Evolutionary conservation across 2,797 vertebrate species (phyloP).

Genomic region (Sebastolobus altivelis): DNA sequence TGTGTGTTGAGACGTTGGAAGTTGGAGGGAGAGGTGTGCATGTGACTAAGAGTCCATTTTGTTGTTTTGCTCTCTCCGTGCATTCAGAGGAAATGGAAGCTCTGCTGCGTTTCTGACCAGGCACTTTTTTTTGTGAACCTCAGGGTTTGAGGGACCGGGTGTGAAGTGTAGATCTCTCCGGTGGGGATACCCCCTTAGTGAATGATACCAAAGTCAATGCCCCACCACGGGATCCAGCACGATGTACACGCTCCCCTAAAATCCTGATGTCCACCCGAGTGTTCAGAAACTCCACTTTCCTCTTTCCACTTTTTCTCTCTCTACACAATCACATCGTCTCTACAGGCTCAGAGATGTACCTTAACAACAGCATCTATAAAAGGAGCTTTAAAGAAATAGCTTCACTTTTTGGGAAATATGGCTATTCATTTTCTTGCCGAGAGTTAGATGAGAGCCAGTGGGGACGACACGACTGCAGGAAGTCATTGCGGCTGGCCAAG

Average conservation of each 20-base stretch:
- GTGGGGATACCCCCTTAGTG: slow-evolving; percentile 81
- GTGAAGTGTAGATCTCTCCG: slow-evolving; percentile 54
- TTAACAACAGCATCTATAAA: background rate
- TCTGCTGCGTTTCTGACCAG: slow-evolving; percentile 18
- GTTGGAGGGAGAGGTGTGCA: slow-evolving; percentile 41
- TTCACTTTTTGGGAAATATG: background rate
- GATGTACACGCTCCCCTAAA: slow-evolving; percentile 44
- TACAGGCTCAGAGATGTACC: background rate
- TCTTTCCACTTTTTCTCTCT: slow-evolving; percentile 12
- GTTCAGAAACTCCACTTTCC: slow-evolving; percentile 39
- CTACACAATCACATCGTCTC: slow-evolving; percentile 27
- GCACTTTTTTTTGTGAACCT: slow-evolving; percentile 22
- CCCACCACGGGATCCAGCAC: slow-evolving; percentile 60
- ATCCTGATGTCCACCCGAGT: slow-evolving; percentile 42
- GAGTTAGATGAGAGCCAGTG: background rate
- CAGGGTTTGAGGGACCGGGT: slow-evolving; percentile 49
- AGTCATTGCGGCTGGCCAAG: background rate
- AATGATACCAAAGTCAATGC: slow-evolving; percentile 89
- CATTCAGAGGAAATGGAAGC: slow-evolving; percentile 16
- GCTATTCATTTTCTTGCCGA: background rate
- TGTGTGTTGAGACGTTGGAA: slow-evolving; percentile 51
- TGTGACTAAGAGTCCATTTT: slow-evolving; percentile 9
- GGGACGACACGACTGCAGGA: background rate
- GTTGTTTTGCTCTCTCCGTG: slow-evolving; percentile 23
- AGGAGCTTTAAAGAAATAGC: background rate